Evolutionary conservation across 2,888 invertebrate species (phyloP), one percentile per base, ranked within the genome.

Genomic region (Litoditis marina): DNA sequence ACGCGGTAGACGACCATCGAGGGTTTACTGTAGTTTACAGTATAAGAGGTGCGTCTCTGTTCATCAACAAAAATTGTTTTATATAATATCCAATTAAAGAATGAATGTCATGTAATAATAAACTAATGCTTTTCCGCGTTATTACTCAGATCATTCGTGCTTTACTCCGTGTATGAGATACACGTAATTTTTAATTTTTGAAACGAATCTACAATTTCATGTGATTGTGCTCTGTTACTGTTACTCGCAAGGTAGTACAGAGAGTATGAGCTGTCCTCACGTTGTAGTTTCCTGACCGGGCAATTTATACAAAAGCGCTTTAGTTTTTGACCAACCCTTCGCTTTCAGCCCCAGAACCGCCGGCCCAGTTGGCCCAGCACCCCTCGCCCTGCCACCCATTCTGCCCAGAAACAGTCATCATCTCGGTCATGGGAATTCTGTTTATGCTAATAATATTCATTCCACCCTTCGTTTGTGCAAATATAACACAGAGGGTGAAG

Each of bases 391-490:
- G 72, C 47, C 67, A 72, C 27, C 72, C 72, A 27, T 65, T 69
- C 42, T 72, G 72, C 49, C 68, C 72, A n/a, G 69, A 72, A 51
- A 72, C 72, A 8, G 60, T 72, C 51, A 65, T 69, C 7, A 66
- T 72, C 27, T 61, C 64, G 6, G 47, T 68, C 5, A 68, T 72
- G 65, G 67, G 71, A 1, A 62, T 71, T 27, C 65, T 74, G 4
- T 72, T 74, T 58, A 63, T 74, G 19, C 57, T 65, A 28, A 63
- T 74, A 13, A 68, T 74, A 52, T 71, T 74, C 36, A 58, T 74
- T n/a, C 74, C 74, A 13, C 74, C 74, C 1, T 32, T 74, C 39
- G 57, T 74, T 30, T 74, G 74, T 55, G 69, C 74, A 6, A 58
- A 65, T 11, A 64, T 74, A 2, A 74, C 74, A 13, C 63, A 68